These are phyloP conservation scores for Eupeodes corollae DNA, from an alignment of 1,140 invertebrate genomes.

Conservation along the genomic window DNA sequence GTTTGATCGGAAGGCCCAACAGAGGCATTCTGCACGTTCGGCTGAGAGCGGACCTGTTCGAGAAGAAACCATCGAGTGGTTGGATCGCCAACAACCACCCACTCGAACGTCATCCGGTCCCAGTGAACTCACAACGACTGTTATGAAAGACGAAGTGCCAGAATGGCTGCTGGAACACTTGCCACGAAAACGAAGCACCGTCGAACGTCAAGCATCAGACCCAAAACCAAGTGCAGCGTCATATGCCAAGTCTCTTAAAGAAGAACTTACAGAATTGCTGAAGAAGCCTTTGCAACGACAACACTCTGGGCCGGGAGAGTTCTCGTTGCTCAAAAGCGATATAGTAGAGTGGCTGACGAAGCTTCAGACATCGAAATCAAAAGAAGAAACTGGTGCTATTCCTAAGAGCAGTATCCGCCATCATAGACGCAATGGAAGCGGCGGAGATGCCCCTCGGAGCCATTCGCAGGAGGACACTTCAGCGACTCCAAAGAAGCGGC, in stretches of 20 bases:
- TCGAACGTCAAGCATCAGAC: slow-evolving; percentile 13
- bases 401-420: slow-evolving; percentile 18
- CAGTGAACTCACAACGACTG: slow-evolving; percentile 23
- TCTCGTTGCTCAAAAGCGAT: slow-evolving; percentile 33
- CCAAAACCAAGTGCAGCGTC: slow-evolving; percentile 17
- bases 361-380: slow-evolving; percentile 19
- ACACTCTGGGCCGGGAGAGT: slow-evolving; percentile 30
- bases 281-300: slow-evolving; percentile 34
- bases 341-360: slow-evolving; percentile 36
- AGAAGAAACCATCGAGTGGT: slow-evolving; percentile 33
- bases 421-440: slow-evolving; percentile 30
- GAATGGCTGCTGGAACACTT: slow-evolving; percentile 33
- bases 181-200: slow-evolving; percentile 20
- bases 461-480: slow-evolving; percentile 30
- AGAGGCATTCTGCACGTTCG: slow-evolving; percentile 32
- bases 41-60: slow-evolving; percentile 30
- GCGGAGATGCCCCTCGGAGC: slow-evolving; percentile 27
- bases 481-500: slow-evolving; percentile 21
- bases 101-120: slow-evolving; percentile 31
- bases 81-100: slow-evolving; percentile 25
- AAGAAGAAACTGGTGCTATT: slow-evolving; percentile 1
- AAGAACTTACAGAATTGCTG: slow-evolving; percentile 23
- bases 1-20: slow-evolving; percentile 33
- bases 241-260: slow-evolving; percentile 26
- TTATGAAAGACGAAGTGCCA: slow-evolving; percentile 32